Evolutionary conservation across 2,888 invertebrate species (phyloP).

Genomic region (Caenorhabditis virilis): DNA sequence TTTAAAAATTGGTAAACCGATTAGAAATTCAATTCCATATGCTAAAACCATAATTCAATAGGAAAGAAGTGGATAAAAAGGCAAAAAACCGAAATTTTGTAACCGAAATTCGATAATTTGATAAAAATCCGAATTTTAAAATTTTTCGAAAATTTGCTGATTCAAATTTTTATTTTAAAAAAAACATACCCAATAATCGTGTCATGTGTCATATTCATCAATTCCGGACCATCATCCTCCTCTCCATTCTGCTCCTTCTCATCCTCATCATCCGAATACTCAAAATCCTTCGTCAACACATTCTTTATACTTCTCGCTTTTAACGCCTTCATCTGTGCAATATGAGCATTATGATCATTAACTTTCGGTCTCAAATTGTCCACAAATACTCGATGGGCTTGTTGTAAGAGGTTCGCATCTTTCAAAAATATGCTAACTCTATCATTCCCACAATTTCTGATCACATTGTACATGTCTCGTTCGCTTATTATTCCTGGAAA

Average conservation of each 20-base stretch:
- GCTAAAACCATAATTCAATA: too few species aligned
- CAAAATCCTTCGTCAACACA: slow-evolving; percentile 61
- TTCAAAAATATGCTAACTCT: slow-evolving; percentile 18
- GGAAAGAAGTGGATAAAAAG: too few species aligned
- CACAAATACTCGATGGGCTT: slow-evolving; percentile 17
- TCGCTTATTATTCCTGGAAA: slow-evolving; percentile 44
- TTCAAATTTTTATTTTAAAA: background rate
- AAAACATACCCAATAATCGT: slow-evolving; percentile 14
- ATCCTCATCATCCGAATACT: slow-evolving; percentile 66
- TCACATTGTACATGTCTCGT: slow-evolving; percentile 36
- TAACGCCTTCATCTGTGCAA: slow-evolving; percentile 4
- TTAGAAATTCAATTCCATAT: too few species aligned
- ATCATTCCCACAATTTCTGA: slow-evolving; percentile 23
- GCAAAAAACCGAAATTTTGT: background rate
- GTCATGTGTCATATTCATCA: slow-evolving; percentile 16
- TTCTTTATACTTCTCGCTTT: slow-evolving; percentile 44
- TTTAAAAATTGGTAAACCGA: too few species aligned
- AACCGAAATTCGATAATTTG: background rate
- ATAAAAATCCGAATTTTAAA: slow-evolving; percentile 1
- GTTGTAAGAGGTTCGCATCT: slow-evolving; percentile 24
- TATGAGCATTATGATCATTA: background rate
- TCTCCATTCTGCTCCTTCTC: slow-evolving; percentile 48
- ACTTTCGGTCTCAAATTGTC: slow-evolving; percentile 1
- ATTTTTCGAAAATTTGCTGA: background rate
- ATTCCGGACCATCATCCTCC: slow-evolving; percentile 11